Percentiles rank a stretch among this genome's conserved stretches.
phyloP scores from a whole-genome alignment of 1,140 invertebrate species.

The Penaeus vannamei region DNA sequence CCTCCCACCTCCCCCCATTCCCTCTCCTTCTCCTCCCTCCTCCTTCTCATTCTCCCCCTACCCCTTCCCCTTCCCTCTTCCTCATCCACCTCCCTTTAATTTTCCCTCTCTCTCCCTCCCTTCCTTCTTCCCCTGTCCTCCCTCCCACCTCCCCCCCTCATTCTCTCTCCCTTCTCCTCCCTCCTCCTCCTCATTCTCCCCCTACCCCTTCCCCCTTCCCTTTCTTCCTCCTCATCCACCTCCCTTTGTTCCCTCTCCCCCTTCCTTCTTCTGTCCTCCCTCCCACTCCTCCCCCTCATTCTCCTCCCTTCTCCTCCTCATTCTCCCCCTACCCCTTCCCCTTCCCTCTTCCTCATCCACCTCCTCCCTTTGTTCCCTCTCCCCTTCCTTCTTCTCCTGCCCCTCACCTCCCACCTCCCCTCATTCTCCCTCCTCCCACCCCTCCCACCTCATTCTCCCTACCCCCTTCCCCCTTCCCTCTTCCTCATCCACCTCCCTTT shows the following conservation, averaged over 20 bases:
- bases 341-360: no score
- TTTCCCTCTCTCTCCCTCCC: not conserved
- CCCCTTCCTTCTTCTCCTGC: not conserved
- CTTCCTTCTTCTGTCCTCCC: no score
- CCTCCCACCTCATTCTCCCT: no score
- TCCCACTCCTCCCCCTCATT: no score
- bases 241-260: no score
- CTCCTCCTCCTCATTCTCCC: not conserved
- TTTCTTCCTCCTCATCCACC: not conserved
- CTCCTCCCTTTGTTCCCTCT: not conserved
- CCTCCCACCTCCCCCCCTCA: not conserved
- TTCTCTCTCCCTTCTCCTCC: not conserved
- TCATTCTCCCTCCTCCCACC: no score
- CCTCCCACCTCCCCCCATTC: no score
- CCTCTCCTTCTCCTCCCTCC: no score
- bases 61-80: no score
- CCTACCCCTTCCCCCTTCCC: not conserved
- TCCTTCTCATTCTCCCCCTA: no score
- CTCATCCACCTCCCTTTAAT: not conserved
- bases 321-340: no score
- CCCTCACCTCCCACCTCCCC: not conserved
- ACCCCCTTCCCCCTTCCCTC: not conserved
- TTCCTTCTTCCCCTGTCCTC: not conserved
- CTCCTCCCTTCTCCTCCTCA: no score
- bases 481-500: not conserved